Base-by-base conservation (phyloP, 2,888 invertebrate species). In the Epinotia brunnichana region DNA sequence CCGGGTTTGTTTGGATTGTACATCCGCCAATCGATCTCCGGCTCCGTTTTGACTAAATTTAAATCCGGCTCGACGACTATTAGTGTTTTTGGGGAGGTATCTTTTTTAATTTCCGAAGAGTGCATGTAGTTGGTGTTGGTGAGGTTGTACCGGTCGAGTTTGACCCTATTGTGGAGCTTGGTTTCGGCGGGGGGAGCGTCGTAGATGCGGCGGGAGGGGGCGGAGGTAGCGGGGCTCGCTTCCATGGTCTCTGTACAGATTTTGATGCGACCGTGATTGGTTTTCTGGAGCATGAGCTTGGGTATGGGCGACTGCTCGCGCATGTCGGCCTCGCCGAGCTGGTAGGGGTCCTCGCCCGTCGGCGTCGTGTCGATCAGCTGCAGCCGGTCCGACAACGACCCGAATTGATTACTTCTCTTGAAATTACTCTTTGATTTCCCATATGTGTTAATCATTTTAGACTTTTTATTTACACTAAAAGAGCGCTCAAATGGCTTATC, bases 241-340 rank as follows among this genome's bases (percentile, higher is more conserved):
- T 81, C 77, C 48, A 77, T 75, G 3, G 81, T 74, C 39, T 86
- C 86, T 0, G 85, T 80, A 74, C 83, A 85, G 51, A 88, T 79
- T 76, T 85, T 88, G 82, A 88, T 82, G 56, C 90, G 79, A 2
- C 87, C 85, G 29, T 87, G 87, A 59, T 88, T 90, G 0, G 86
- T 86, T 77, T 92, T 92, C 74, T 90, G 90, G 17, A 92, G 79
- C 89, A 91, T 90, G 3, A 92, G 80, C 75, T 91, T 91, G 1
- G 92, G 92, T n/a, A 92, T 92, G 0, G 92, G 92, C 0, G 92
- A 92, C 70, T 92, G 92, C 68, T 92, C 92, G 44, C 91, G 81
- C 87, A 92, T 87, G 57, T 92, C 92, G 0, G 92, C 92, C 74
- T 92, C 92, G 1, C 92, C 91, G 1, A 92, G 77, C 76, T 91